Conservation (phyloP, 2,113 vertebrate genomes). For the Dicerorhinus sumatrensis region DNA sequence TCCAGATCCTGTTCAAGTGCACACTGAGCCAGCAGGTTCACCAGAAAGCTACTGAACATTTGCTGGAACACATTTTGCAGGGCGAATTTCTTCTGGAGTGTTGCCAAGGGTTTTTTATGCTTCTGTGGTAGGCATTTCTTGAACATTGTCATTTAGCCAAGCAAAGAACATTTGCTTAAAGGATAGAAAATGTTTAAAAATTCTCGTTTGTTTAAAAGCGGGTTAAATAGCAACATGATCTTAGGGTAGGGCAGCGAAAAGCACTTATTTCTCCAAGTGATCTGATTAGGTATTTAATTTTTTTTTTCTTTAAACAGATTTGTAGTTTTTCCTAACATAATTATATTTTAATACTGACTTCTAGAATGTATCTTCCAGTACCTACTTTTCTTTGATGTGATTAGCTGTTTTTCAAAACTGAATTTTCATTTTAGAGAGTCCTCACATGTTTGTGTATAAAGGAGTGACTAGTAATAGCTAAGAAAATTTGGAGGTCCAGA, state of each 20-base stretch:
- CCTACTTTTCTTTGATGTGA: not conserved
- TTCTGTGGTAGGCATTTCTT: slow-evolving; percentile 78
- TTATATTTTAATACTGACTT: slow-evolving; percentile 10
- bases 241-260: slow-evolving; percentile 38
- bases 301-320: not conserved
- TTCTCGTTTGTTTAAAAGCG: slow-evolving; percentile 73
- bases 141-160: slow-evolving; percentile 71
- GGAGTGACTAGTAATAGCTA: not conserved
- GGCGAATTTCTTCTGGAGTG: slow-evolving; percentile 74
- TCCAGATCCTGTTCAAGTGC: slow-evolving; percentile 79
- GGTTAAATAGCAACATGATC: slow-evolving; percentile 66
- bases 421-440: slow-evolving; percentile 49
- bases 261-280: slow-evolving; percentile 33
- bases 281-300: slow-evolving; percentile 39
- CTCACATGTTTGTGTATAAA: not conserved
- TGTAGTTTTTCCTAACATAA: not conserved
- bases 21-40: slow-evolving; percentile 77
- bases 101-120: slow-evolving; percentile 71
- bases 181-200: slow-evolving; percentile 71
- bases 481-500: not conserved
- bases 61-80: slow-evolving; percentile 61
- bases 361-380: not conserved
- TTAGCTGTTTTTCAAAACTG: slow-evolving; percentile 59
- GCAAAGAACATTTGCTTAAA: slow-evolving; percentile 73
- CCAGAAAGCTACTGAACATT: slow-evolving; percentile 76